Conservation (phyloP, 2,113 vertebrate genomes). For the Entelurus aequoreus region DNA sequence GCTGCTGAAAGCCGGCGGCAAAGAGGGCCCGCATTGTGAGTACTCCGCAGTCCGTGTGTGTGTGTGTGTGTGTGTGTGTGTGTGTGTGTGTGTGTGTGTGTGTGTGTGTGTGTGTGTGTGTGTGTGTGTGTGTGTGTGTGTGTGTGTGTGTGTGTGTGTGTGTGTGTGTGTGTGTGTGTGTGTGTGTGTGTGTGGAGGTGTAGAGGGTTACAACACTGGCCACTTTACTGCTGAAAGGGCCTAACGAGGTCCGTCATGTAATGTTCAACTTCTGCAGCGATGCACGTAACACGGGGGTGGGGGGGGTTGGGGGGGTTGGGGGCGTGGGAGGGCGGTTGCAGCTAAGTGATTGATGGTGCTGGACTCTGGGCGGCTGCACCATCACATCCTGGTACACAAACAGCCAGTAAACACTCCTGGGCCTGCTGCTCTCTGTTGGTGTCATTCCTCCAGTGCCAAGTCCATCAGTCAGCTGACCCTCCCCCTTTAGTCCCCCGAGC, state of each 20-base stretch:
- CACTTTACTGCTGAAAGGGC: constrained; percentile 32
- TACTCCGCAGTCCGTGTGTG: not conserved
- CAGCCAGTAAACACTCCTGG: constrained; percentile 60
- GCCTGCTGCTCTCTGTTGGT: constrained; percentile 61
- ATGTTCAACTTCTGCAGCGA: constrained; percentile 73
- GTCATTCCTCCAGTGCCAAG: constrained; percentile 70
- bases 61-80: not conserved
- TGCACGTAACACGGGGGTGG: constrained; percentile 61
- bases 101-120: not conserved
- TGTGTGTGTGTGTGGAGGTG: not conserved
- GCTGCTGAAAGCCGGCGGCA: constrained; percentile 84
- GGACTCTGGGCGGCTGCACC: constrained; percentile 31
- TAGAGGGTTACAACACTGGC: constrained; percentile 17
- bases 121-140: not conserved
- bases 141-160: not conserved
- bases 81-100: not conserved
- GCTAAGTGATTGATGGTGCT: constrained; percentile 70
- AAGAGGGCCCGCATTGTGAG: constrained; percentile 96
- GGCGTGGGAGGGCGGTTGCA: constrained; percentile 65
- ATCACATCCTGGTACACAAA: constrained; percentile 66
- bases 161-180: not conserved
- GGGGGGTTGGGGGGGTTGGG: no score
- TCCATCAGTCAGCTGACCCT: constrained; percentile 81
- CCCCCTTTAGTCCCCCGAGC: not conserved
- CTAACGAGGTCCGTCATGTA: constrained; percentile 66